phyloP scores from a whole-genome alignment of 2,888 invertebrate genomes.

The Drosophila vallismaia region DNA sequence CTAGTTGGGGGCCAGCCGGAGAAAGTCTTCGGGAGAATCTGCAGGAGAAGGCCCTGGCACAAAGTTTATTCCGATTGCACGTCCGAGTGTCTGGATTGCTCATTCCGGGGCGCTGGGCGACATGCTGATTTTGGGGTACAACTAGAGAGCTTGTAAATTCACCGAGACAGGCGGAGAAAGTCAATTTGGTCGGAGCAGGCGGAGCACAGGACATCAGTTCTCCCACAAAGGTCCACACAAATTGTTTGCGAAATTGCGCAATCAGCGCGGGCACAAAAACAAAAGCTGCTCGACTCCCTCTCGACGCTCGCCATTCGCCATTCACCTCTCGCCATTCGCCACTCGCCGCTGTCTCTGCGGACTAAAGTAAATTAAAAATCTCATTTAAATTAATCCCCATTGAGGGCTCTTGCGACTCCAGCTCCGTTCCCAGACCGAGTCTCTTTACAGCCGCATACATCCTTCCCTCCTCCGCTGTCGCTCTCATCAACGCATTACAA shows the following conservation, averaged over 20 bases:
- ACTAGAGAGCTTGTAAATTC: not conserved
- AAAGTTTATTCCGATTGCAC: slow-evolving; percentile 60
- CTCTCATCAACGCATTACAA: slow-evolving; percentile 71
- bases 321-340: not conserved
- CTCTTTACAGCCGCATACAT: not conserved
- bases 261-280: slow-evolving; percentile 33
- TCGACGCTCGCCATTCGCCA: not conserved
- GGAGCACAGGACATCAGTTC: not conserved
- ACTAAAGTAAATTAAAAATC: slow-evolving; percentile 57
- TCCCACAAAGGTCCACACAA: slow-evolving; percentile 3
- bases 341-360: slow-evolving; percentile 5
- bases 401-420: slow-evolving; percentile 32
- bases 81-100: slow-evolving; percentile 33
- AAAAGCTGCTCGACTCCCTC: not conserved
- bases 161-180: slow-evolving; percentile 18
- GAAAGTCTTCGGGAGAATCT: slow-evolving; percentile 46
- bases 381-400: slow-evolving; percentile 65
- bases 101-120: slow-evolving; percentile 15
- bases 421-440: not conserved
- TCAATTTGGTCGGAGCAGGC: slow-evolving; percentile 9
- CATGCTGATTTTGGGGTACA: slow-evolving; percentile 12
- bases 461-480: slow-evolving; percentile 24
- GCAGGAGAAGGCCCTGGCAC: slow-evolving; percentile 47
- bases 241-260: slow-evolving; percentile 31
- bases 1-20: slow-evolving; percentile 33